phyloP scores from a whole-genome alignment of 2,113 vertebrate species.

The Semnopithecus entellus region DNA sequence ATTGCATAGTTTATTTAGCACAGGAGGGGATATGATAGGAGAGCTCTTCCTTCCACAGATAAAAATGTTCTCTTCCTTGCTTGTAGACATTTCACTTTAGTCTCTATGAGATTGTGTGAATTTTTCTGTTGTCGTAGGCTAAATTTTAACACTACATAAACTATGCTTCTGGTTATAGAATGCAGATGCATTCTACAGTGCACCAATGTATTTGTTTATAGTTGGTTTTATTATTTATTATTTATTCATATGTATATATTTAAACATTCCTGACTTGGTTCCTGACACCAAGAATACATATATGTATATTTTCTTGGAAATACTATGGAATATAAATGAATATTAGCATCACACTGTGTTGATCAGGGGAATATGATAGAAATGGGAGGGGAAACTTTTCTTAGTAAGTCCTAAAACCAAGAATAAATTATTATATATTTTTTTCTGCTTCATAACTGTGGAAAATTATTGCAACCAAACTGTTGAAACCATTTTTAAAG shows the following conservation, averaged over 20 bases:
- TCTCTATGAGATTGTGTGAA: slow-evolving; percentile 3
- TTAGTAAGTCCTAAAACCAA: not conserved
- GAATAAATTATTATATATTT: not conserved
- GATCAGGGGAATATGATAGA: not conserved
- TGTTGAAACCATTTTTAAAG: not conserved
- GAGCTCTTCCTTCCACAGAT: not conserved
- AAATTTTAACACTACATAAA: not conserved
- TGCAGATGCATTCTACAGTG: not conserved
- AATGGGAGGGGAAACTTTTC: not conserved
- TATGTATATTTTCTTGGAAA: not conserved
- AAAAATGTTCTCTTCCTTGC: not conserved
- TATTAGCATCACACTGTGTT: not conserved
- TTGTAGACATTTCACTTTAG: slow-evolving; percentile 28
- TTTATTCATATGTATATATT: not conserved
- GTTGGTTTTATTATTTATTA: not conserved
- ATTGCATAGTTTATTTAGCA: not conserved
- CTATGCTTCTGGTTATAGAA: not conserved
- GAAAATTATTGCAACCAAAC: not conserved
- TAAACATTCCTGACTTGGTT: not conserved
- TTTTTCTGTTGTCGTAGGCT: not conserved
- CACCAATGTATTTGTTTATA: not conserved
- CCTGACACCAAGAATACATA: not conserved
- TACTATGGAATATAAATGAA: not conserved
- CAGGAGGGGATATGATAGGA: not conserved
- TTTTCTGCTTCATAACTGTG: not conserved